Conservation (phyloP, 2,113 vertebrate species). For the Origma solitaria region DNA sequence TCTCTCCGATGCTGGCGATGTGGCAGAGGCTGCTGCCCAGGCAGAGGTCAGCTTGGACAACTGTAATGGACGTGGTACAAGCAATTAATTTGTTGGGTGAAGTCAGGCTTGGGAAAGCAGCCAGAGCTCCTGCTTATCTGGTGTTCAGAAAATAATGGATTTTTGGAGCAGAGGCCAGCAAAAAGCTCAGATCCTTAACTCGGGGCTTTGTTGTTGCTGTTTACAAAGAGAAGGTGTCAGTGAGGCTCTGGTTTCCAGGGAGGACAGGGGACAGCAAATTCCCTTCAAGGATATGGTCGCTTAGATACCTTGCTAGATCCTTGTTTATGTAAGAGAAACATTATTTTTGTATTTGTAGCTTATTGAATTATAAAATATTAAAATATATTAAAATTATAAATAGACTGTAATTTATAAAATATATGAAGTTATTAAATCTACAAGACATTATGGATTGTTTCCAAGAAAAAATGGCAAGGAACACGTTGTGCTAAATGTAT, state of each 20-base stretch:
- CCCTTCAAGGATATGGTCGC: neutral
- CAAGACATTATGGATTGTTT: neutral
- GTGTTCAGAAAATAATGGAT: neutral
- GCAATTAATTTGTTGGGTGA: conserved; percentile 60
- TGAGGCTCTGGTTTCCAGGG: neutral
- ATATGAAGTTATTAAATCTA: neutral
- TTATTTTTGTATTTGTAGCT: neutral
- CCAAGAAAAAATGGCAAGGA: neutral
- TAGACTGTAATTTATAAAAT: neutral
- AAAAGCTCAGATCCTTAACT: conserved; percentile 16
- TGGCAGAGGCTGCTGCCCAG: neutral
- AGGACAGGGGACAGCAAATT: neutral
- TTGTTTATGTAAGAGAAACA: neutral
- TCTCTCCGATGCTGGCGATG: neutral
- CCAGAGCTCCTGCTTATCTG: conserved; percentile 21
- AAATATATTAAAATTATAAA: neutral
- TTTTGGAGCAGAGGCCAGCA: neutral
- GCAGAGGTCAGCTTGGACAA: neutral
- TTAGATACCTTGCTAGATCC: neutral
- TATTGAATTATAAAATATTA: neutral
- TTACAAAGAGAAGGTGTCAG: neutral
- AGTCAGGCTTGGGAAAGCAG: conserved; percentile 5
- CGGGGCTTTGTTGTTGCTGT: neutral
- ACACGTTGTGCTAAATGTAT: neutral
- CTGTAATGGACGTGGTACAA: conserved; percentile 14